Evolutionary conservation across 2,797 vertebrate species (phyloP), one percentile per base, ranked within the genome.

Genomic region (Nyctibius grandis): DNA sequence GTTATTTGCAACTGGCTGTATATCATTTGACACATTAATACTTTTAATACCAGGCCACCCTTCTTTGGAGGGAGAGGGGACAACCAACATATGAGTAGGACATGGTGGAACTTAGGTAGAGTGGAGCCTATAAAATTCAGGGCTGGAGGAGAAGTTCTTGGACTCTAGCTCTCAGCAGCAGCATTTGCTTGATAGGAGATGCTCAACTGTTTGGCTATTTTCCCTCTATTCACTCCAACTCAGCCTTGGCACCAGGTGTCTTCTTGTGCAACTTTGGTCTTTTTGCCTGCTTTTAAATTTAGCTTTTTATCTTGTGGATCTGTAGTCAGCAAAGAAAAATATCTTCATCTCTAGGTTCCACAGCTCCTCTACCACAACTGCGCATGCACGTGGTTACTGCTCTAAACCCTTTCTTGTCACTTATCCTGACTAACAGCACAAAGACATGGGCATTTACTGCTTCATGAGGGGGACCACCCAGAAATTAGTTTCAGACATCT

Each of bases 401-500:
- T 56, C 7, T 83, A 72, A 64, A 40, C 28, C 12, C 13, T 42
- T 80, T 69, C 47, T 67, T 88, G 44, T 57, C 40, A 23, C 50
- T 64, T 79, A n/a, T 33, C 20, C 25, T 83, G 45, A 81, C n/a
- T 77, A 75, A 92, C 5, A 80, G 47, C 34, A 64, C 26, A 22
- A 70, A 92, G 87, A 5, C 5, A 3, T 11, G 19, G 29, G 23
- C 15, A 54, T 74, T 90, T 79, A 45, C 68, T 85, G 31, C 23
- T 75, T 76, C 73, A 69, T 87, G 45, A 80, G 40, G 15, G 23
- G 19, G 54, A 45, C 42, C 38, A 77, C 56, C 60, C 91, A 38
- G n/a, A 83, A 82, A 75, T 78, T 76, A 40, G 84, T 86, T 85
- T 85, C 60, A 94, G 79, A n/a, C 48, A 91, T 91, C 50, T 82